Evolutionary conservation across 1,140 invertebrate genomes (phyloP).

Genomic region (Proales similis): DNA sequence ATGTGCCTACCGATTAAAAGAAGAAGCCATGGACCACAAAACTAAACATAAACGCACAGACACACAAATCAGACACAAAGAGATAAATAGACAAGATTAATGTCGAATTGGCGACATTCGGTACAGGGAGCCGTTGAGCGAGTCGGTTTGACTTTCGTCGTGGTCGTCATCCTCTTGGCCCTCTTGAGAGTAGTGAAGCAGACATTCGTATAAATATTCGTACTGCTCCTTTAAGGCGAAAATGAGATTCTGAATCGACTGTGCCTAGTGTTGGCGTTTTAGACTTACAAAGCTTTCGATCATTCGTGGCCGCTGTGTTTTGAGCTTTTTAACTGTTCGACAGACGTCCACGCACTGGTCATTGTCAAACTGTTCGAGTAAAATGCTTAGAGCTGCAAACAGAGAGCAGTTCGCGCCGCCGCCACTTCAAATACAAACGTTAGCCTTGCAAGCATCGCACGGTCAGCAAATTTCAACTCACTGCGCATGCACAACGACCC

Average conservation of each 20-base stretch:
- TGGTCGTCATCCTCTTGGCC: no score
- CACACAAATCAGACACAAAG: no score
- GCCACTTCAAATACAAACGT: slow-evolving; percentile 48
- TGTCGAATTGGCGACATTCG: no score
- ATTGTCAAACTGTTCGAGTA: slow-evolving; percentile 94
- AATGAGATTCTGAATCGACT: not conserved
- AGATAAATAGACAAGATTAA: no score
- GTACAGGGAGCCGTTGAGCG: no score
- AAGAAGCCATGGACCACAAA: no score
- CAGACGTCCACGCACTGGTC: slow-evolving; percentile 99
- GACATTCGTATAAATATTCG: slow-evolving; percentile 35
- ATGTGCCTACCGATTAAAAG: no score
- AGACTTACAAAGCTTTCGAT: slow-evolving; percentile 79
- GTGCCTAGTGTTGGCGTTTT: not conserved
- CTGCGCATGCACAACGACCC: slow-evolving; percentile 98
- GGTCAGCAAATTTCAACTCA: slow-evolving; percentile 38
- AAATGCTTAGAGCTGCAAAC: slow-evolving; percentile 93
- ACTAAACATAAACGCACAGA: no score
- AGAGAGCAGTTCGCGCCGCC: slow-evolving; percentile 78
- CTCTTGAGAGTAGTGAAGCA: no score
- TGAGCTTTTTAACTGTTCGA: slow-evolving; percentile 91
- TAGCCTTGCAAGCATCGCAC: not conserved
- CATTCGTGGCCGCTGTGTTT: slow-evolving; percentile 95
- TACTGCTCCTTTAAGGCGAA: slow-evolving; percentile 10
- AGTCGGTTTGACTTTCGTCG: no score